A percentile compares a stretch with the other conserved stretches of the same genome.
Conservation (phyloP, 2,113 vertebrate genomes). For the Mobula birostris region DNA sequence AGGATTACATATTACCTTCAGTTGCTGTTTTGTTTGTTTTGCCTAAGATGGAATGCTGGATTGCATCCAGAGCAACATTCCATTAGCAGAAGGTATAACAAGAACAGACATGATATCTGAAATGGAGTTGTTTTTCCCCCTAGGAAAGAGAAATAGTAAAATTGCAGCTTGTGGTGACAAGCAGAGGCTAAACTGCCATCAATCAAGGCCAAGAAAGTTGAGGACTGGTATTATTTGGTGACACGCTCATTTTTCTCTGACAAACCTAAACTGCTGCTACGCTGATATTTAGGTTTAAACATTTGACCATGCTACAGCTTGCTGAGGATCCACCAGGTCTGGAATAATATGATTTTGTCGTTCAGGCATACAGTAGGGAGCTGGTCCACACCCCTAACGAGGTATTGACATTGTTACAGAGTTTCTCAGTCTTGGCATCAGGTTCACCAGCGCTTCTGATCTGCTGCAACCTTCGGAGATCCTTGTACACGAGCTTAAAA, state of each 20-base stretch:
- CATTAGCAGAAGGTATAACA: conserved; percentile 29
- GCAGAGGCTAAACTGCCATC: neutral
- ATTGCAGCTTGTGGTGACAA: neutral
- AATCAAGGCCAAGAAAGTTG: neutral
- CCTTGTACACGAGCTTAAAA: neutral
- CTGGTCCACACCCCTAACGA: conserved; percentile 13
- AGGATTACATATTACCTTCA: conserved; percentile 30
- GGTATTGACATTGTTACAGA: conserved; percentile 1
- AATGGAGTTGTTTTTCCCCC: neutral
- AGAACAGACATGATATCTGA: conserved; percentile 34
- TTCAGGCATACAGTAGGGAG: neutral
- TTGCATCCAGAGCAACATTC: conserved; percentile 32
- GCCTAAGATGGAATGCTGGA: conserved; percentile 33
- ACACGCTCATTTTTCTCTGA: neutral
- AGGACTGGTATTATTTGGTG: neutral
- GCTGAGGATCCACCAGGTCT: neutral
- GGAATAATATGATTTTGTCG: neutral
- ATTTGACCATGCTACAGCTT: neutral
- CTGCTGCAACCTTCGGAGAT: neutral
- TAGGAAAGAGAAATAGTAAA: conserved; percentile 32
- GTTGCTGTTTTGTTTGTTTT: conserved; percentile 32
- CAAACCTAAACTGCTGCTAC: neutral
- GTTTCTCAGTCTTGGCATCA: conserved; percentile 8
- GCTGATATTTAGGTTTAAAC: neutral
- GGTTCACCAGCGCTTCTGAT: neutral